Conservation (phyloP, 2,888 invertebrate species). For the Oxytorus armatus region DNA sequence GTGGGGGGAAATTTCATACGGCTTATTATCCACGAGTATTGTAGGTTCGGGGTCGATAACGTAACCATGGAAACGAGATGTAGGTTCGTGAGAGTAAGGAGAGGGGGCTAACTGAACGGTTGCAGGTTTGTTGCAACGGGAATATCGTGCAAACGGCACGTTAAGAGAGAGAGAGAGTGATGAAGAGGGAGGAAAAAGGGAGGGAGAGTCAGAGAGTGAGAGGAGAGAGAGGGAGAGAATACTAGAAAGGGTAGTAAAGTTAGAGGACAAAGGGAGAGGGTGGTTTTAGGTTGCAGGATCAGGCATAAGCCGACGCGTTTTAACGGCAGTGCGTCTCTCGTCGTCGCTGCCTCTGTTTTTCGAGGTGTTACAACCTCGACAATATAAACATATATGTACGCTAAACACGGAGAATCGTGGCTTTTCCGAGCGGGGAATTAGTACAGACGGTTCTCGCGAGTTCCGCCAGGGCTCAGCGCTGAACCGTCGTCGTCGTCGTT, state of each 20-base stretch:
- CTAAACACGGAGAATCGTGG: slow-evolving; percentile 59
- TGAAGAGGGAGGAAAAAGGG: background rate
- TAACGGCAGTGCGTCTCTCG: slow-evolving; percentile 54
- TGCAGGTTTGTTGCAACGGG: slow-evolving; percentile 44
- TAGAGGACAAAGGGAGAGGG: background rate
- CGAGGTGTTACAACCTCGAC: too few relatives aligned
- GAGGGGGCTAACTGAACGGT: slow-evolving; percentile 27
- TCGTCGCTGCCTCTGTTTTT: background rate
- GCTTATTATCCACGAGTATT: slow-evolving; percentile 56
- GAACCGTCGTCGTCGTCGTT: slow-evolving; percentile 71
- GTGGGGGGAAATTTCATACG: slow-evolving; percentile 38
- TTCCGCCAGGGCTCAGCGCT: slow-evolving; percentile 76
- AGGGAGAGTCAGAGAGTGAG: background rate
- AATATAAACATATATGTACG: too few relatives aligned
- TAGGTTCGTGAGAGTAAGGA: slow-evolving; percentile 38
- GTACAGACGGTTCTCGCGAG: slow-evolving; percentile 53
- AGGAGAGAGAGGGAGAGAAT: background rate
- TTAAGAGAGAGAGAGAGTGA: background rate
- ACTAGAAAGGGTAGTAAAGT: background rate
- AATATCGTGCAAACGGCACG: slow-evolving; percentile 24
- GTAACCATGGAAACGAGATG: slow-evolving; percentile 62
- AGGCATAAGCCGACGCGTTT: slow-evolving; percentile 20
- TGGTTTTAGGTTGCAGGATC: slow-evolving; percentile 41
- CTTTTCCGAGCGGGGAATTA: slow-evolving; percentile 10
- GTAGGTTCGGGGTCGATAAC: slow-evolving; percentile 61